phyloP scores from a whole-genome alignment of 2,113 vertebrate species.

The Rattus rattus region DNA sequence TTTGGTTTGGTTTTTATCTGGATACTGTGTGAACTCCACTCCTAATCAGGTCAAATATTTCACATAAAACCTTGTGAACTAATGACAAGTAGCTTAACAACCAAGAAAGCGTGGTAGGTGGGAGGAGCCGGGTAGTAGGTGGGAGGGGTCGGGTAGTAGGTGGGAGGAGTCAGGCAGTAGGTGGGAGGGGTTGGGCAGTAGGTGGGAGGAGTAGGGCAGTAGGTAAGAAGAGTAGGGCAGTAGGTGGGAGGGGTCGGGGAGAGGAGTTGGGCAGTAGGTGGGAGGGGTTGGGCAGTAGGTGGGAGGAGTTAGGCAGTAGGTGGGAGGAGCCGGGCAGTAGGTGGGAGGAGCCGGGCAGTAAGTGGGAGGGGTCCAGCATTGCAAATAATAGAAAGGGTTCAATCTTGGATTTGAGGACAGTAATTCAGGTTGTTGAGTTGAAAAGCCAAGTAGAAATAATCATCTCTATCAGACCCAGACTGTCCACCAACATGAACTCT shows the following conservation, averaged over 20 bases:
- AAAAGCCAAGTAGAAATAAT: slow-evolving; percentile 1
- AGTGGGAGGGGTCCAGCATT: neutral
- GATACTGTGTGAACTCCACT: neutral
- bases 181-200: too few relatives aligned
- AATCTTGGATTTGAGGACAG: neutral
- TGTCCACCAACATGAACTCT: neutral
- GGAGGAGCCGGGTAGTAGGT: neutral
- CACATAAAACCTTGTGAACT: neutral
- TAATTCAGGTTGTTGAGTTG: neutral
- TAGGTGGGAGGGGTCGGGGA: too few relatives aligned
- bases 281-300: too few relatives aligned
- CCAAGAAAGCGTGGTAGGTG: neutral
- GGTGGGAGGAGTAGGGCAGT: neutral
- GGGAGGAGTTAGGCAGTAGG: too few relatives aligned
- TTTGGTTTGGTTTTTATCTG: neutral
- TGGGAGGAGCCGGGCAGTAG: neutral
- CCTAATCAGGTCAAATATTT: neutral
- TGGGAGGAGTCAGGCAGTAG: neutral
- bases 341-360: neutral
- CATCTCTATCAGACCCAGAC: neutral
- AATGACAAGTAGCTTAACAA: neutral
- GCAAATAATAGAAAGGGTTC: neutral
- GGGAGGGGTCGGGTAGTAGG: neutral
- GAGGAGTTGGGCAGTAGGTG: too few relatives aligned
- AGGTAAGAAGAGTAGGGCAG: neutral